Evolutionary conservation across 2,797 vertebrate species (phyloP), one percentile per base, ranked within the genome.

Genomic region (Uromys caudimaculatus): DNA sequence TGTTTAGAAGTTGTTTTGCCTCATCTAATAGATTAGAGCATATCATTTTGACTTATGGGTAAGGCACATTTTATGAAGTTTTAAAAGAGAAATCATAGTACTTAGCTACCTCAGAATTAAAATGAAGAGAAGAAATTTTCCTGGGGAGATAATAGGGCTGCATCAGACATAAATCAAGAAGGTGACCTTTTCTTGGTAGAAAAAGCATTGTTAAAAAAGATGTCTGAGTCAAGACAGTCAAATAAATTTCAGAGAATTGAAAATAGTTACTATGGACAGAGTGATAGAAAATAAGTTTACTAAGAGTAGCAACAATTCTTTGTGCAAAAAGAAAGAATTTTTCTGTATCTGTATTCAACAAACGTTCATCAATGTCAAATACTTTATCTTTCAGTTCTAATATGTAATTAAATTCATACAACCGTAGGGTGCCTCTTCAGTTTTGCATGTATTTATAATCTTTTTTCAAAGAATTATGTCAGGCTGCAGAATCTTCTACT

Each of bases 381-480:
- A 82, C 54, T 96, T 93, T 69, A 71, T 91, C 58, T 88, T 94
- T 58, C 93, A 95, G 16, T 91, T 91, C 69, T 96, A 91, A 90
- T 88, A 58, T 13, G 10, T 54, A 89, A 89, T 93, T 89, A 87
- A 32, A 95, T 95, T 95, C 76, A 91, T 54, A 82, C 16, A 85
- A 83, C 52, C 21, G 17, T 71, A 84, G 62, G n/a, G 76, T 62
- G 60, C 50, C 79, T 94, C 50, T 90, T 92, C 73, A 96, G 32
- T 44, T 76, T 81, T 93, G 24, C n/a, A 4, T 75, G 64, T 47
- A 41, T 91, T 96, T 93, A 52, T 88, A 60, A 60, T 81, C n/a
- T 92, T 94, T 84, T 62, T 93, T 81, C n/a, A 85, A 56, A 89
- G 52, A 93, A 85, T 92, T 78, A 69, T 77, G 54, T 85, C 81